Evolutionary conservation across 2,797 vertebrate genomes (phyloP).

Genomic region (Danio jaintianensis): DNA sequence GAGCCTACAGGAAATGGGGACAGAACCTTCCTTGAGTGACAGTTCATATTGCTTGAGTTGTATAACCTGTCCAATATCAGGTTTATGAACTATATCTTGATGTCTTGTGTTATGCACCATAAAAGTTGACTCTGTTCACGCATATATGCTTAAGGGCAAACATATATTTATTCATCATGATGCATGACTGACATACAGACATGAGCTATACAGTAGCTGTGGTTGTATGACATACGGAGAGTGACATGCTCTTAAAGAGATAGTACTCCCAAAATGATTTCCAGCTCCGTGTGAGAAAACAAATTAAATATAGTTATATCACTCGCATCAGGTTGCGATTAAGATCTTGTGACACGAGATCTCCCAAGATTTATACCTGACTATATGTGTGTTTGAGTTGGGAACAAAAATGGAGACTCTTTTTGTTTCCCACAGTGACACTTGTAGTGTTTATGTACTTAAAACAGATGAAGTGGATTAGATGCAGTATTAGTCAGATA

Average conservation of each 20-base stretch:
- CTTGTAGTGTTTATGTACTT: not conserved
- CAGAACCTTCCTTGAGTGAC: not conserved
- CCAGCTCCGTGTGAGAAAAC: too few species aligned
- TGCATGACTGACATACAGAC: not conserved
- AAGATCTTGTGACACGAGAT: not conserved
- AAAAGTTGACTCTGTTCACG: not conserved
- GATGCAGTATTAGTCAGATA: not conserved
- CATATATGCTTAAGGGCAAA: not conserved
- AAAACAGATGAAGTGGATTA: not conserved
- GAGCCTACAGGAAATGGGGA: not conserved
- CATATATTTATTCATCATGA: not conserved
- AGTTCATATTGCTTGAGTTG: slow-evolving; percentile 4
- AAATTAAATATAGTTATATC: not conserved
- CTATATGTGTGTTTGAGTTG: not conserved
- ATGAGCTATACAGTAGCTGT: not conserved
- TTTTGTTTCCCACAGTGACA: not conserved
- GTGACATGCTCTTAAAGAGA: not conserved
- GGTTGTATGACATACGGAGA: not conserved
- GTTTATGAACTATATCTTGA: slow-evolving; percentile 8
- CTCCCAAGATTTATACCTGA: not conserved
- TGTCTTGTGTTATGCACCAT: not conserved
- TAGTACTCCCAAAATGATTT: not conserved
- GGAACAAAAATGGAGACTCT: not conserved
- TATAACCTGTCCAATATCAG: slow-evolving; percentile 6
- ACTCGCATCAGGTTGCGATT: not conserved